These are phyloP conservation scores for Drosophila lini DNA, from an alignment of 1,140 invertebrate genomes.

Conservation along the genomic window DNA sequence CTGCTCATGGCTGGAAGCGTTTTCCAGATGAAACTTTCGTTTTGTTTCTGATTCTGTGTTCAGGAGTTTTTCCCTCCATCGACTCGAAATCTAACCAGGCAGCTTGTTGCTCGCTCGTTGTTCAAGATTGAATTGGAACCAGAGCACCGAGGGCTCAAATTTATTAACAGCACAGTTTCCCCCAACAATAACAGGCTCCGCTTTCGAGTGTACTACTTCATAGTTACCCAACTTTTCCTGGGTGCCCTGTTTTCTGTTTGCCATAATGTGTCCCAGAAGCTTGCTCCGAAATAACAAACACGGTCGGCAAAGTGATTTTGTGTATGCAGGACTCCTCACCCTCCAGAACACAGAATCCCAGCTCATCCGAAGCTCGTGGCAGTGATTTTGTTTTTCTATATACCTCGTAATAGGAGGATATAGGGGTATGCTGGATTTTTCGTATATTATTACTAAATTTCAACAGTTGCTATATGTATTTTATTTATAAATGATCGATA, in stretches of 20 bases:
- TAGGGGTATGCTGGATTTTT: not conserved
- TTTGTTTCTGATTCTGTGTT: constrained; percentile 15
- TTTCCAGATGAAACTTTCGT: constrained; percentile 19
- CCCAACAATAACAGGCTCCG: constrained; percentile 22
- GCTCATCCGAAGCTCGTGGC: constrained; percentile 19
- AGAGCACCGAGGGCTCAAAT: constrained; percentile 25
- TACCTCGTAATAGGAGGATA: not conserved
- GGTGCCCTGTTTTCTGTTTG: constrained; percentile 35
- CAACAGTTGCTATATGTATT: no score
- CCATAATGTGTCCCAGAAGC: constrained; percentile 46
- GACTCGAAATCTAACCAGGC: constrained; percentile 28
- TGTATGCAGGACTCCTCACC: constrained; percentile 19
- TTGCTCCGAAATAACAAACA: constrained; percentile 40
- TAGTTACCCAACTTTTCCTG: constrained; percentile 30
- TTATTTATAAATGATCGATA: no score
- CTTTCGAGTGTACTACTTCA: constrained; percentile 37
- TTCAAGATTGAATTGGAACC: constrained; percentile 38
- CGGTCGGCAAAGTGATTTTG: constrained; percentile 59
- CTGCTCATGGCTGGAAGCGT: constrained; percentile 2
- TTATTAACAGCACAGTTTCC: constrained; percentile 31
- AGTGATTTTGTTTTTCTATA: constrained; percentile 9
- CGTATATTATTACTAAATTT: no score
- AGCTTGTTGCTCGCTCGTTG: constrained; percentile 17
- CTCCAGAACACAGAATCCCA: not conserved
- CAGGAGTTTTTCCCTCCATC: constrained; percentile 20